Percentiles rank a stretch among this genome's conserved stretches.
Conservation (phyloP, 1,140 invertebrate genomes). For the Pectinophora gossypiella region DNA sequence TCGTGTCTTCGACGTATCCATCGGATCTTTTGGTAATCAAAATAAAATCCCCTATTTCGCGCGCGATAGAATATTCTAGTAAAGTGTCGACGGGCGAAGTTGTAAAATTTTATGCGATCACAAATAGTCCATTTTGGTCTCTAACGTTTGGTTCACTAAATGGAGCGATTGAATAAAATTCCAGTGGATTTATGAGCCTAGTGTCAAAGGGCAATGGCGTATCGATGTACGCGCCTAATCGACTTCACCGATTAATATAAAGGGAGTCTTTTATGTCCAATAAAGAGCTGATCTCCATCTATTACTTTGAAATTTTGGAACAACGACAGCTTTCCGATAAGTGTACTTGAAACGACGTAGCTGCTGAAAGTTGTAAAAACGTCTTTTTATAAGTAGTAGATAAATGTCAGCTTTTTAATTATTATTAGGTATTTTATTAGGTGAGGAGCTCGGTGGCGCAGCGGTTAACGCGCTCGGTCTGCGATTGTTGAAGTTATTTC, state of each 20-base stretch:
- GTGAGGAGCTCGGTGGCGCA: too few species aligned
- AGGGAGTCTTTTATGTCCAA: background rate
- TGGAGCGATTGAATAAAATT: conserved; percentile 21
- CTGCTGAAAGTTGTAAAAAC: too few species aligned
- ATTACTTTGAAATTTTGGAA: too few species aligned
- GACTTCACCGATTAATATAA: background rate
- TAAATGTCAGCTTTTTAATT: too few species aligned
- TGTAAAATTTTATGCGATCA: conserved; percentile 26
- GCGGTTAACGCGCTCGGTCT: too few species aligned
- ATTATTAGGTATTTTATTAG: too few species aligned
- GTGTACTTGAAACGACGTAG: too few species aligned
- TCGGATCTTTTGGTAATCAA: too few species aligned
- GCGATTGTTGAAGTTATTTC: too few species aligned
- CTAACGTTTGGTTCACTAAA: conserved; percentile 13
- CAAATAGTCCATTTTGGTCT: conserved; percentile 23
- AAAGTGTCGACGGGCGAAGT: conserved; percentile 19
- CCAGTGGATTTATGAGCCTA: background rate
- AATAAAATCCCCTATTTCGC: conserved; percentile 10
- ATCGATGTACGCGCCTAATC: background rate
- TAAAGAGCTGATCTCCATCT: background rate
- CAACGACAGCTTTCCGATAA: too few species aligned
- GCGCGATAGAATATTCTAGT: conserved; percentile 18
- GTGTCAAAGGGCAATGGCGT: background rate
- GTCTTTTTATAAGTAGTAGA: too few species aligned
- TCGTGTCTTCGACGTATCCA: too few species aligned